A percentile compares a stretch with the other conserved stretches of the same genome.
Conservation (phyloP, 1,140 invertebrate genomes). For the Drosophila lini region DNA sequence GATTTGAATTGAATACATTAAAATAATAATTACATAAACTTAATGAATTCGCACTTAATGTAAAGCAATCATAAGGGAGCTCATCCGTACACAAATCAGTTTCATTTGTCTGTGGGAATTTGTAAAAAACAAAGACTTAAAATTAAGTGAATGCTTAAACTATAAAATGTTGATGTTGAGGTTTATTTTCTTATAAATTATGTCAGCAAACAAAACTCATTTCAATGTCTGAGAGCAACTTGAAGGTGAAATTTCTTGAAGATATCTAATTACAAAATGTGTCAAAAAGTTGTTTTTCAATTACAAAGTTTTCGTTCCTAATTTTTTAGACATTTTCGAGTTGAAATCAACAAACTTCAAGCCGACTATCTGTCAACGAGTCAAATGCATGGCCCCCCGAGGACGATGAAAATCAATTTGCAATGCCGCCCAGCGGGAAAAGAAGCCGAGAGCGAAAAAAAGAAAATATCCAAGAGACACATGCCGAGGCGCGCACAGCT, state of each 20-base stretch:
- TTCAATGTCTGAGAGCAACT: not conserved
- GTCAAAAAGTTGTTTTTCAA: not conserved
- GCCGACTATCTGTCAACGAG: constrained; percentile 41
- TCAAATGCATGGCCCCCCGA: constrained; percentile 56
- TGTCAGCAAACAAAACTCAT: not conserved
- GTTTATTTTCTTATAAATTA: not conserved
- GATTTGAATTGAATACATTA: not conserved
- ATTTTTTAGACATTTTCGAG: constrained; percentile 18
- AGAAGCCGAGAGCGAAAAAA: constrained; percentile 7
- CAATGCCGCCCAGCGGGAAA: constrained; percentile 44
- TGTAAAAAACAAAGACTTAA: not conserved
- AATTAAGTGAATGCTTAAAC: not conserved
- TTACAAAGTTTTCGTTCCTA: not conserved
- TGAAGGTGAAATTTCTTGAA: not conserved
- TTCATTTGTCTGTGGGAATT: not conserved
- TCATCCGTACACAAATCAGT: not conserved
- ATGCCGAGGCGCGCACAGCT: constrained; percentile 55
- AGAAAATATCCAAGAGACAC: constrained; percentile 66
- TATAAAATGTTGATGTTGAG: not conserved
- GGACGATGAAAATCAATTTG: constrained; percentile 77
- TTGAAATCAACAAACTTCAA: constrained; percentile 5
- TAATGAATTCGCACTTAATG: constrained; percentile 7
- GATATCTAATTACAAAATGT: not conserved
- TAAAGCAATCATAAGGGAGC: not conserved
- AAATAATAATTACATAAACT: constrained; percentile 1